These are phyloP conservation scores for Pterostichus niger DNA, from an alignment of 2,888 invertebrate species.

Conservation along the genomic window DNA sequence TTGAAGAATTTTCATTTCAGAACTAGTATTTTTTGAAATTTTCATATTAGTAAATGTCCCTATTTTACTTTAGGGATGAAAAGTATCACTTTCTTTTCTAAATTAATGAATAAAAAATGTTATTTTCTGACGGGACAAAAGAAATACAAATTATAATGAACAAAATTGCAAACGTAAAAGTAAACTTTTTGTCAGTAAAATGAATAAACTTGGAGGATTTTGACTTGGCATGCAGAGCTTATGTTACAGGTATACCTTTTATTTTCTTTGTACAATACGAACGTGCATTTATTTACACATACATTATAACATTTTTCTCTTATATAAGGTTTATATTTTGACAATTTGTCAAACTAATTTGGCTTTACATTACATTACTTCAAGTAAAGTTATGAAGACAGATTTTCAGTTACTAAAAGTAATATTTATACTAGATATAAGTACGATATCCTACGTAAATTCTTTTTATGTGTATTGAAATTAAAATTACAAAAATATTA, in stretches of 20 bases:
- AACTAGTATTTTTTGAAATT: too few species aligned
- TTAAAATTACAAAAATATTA: conserved; percentile 45
- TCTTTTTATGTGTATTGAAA: conserved; percentile 15
- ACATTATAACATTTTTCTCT: conserved; percentile 36
- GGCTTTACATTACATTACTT: conserved; percentile 47
- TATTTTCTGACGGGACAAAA: too few species aligned
- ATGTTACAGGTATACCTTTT: conserved; percentile 35
- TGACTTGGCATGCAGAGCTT: not conserved
- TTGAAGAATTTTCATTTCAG: too few species aligned
- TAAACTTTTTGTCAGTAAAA: too few species aligned
- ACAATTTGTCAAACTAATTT: conserved; percentile 43
- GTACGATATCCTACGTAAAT: not conserved
- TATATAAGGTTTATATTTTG: conserved; percentile 20
- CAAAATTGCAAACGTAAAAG: too few species aligned
- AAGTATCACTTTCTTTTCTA: too few species aligned
- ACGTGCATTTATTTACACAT: conserved; percentile 48
- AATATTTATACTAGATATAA: conserved; percentile 29
- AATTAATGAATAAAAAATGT: too few species aligned
- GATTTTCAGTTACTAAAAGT: conserved; percentile 33
- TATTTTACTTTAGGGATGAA: too few species aligned
- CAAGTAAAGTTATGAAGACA: conserved; percentile 32
- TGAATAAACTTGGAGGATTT: not conserved
- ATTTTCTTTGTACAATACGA: conserved; percentile 45
- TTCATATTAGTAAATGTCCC: too few species aligned
- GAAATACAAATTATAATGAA: too few species aligned